Evolutionary conservation across 2,113 vertebrate genomes (phyloP).

Genomic region (Chaetura pelagica): DNA sequence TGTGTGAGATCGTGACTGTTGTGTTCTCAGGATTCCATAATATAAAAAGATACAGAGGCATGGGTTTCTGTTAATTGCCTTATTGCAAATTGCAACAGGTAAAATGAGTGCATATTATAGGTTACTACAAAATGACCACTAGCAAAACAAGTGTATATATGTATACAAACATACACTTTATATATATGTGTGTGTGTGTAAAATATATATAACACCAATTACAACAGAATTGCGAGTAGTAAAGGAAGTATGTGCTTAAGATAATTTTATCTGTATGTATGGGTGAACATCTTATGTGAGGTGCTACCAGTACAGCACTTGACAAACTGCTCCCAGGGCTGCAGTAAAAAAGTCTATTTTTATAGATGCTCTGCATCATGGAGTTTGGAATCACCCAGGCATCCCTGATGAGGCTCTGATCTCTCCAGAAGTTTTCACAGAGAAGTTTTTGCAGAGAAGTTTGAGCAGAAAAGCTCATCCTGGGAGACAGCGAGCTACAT

Average conservation of each 20-base stretch:
- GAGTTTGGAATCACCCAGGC: background rate
- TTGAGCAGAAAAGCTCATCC: background rate
- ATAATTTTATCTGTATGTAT: background rate
- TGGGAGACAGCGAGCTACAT: background rate
- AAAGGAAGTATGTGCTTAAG: background rate
- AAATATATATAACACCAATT: background rate
- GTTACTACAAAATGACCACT: background rate
- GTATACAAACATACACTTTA: background rate
- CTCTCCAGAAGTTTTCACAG: background rate
- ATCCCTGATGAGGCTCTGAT: rapidly evolving
- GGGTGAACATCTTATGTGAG: background rate
- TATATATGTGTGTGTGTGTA: too few relatives aligned
- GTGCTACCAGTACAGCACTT: background rate
- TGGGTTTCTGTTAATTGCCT: background rate
- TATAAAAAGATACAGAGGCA: background rate
- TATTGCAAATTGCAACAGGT: background rate
- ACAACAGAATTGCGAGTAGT: background rate
- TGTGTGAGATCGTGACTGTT: background rate
- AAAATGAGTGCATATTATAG: background rate
- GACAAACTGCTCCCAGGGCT: background rate
- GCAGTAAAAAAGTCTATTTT: background rate
- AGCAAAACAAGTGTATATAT: background rate
- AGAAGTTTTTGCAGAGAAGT: background rate
- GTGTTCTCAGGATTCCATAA: background rate
- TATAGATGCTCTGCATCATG: rapidly evolving